Percentiles rank a stretch among this genome's conserved stretches.
These are phyloP conservation scores for Hetaerina americana DNA, from an alignment of 1,140 invertebrate species.

Conservation along the genomic window DNA sequence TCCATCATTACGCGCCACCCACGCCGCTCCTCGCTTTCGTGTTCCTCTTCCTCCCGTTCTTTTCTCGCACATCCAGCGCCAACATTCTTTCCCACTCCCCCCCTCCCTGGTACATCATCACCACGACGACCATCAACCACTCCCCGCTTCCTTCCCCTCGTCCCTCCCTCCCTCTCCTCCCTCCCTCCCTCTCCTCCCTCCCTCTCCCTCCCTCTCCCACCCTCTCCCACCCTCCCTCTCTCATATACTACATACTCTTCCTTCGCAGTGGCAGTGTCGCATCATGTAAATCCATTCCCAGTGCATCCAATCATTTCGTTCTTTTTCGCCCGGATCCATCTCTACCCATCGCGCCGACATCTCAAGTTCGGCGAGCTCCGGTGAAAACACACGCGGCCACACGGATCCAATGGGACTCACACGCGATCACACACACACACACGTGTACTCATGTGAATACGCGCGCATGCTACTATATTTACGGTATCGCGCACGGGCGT, in stretches of 20 bases:
- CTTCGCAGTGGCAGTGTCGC: not conserved
- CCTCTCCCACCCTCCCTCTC: not conserved
- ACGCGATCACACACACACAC: too few species aligned
- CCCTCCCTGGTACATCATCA: not conserved
- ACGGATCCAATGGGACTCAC: too few species aligned
- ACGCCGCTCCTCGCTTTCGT: not conserved
- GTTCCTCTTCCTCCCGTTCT: not conserved
- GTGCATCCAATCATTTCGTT: not conserved
- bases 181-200: not conserved
- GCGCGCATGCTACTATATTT: too few species aligned
- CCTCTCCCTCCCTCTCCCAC: not conserved
- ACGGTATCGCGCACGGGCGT: too few species aligned
- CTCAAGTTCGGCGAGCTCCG: too few species aligned
- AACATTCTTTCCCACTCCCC: not conserved
- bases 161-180: not conserved
- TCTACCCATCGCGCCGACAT: too few species aligned
- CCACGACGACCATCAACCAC: too few species aligned
- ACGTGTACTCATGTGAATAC: too few species aligned
- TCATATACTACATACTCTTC: not conserved
- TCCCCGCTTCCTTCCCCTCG: not conserved
- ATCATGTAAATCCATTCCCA: not conserved
- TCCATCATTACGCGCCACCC: not conserved
- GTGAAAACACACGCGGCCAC: too few species aligned
- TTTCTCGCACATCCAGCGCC: too few species aligned
- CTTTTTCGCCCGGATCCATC: not conserved